phyloP scores from a whole-genome alignment of 2,888 invertebrate species.

The Troides oblongomaculatus region DNA sequence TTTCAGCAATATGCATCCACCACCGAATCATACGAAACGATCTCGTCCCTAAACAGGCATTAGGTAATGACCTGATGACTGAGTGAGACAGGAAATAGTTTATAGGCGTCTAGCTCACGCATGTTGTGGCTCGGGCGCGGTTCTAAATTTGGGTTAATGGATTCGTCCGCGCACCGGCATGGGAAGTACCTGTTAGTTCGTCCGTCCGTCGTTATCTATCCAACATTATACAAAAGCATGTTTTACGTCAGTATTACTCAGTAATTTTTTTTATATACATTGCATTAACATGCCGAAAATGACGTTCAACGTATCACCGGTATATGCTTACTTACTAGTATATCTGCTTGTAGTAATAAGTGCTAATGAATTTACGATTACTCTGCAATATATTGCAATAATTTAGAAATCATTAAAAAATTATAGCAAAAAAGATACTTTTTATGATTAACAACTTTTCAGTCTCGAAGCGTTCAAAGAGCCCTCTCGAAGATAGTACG shows the following conservation, averaged over 20 bases:
- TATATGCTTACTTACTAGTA: no score
- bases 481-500: constrained; percentile 8
- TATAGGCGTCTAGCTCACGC: constrained; percentile 53
- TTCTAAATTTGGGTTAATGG: constrained; percentile 80
- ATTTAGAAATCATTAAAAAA: no score
- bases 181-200: constrained; percentile 76
- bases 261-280: neutral
- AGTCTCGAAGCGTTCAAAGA: neutral
- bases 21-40: neutral
- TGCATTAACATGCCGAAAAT: no score
- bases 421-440: no score
- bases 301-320: no score
- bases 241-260: neutral
- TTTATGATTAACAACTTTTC: neutral
- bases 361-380: no score
- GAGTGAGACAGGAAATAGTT: constrained; percentile 37
- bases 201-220: constrained; percentile 49
- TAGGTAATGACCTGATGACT: constrained; percentile 29
- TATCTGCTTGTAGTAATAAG: no score
- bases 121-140: constrained; percentile 65
- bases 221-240: constrained; percentile 26
- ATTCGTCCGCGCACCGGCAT: constrained; percentile 74
- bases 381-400: no score
- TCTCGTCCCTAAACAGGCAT: constrained; percentile 4
- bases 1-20: neutral